Percentiles rank a stretch among this genome's conserved stretches.
These are phyloP conservation scores for Platysteira castanea DNA, from an alignment of 2,113 vertebrate species.

Conservation along the genomic window DNA sequence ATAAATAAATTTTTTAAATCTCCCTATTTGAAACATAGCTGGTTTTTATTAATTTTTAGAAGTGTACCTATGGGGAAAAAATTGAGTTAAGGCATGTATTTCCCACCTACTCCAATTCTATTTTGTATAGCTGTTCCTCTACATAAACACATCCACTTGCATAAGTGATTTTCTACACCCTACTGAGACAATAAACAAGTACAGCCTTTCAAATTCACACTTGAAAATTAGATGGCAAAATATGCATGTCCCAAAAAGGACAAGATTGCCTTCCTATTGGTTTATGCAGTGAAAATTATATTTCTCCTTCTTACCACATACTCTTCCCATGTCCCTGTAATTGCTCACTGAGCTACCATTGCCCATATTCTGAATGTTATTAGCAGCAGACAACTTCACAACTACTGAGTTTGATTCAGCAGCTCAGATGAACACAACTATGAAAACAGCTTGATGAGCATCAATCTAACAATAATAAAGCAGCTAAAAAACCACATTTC, in stretches of 20 bases:
- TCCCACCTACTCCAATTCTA: neutral
- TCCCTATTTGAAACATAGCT: neutral
- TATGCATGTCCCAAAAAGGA: neutral
- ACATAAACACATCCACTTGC: neutral
- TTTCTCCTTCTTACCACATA: neutral
- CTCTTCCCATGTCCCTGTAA: neutral
- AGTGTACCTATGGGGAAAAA: neutral
- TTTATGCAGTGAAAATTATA: neutral
- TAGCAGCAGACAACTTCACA: neutral
- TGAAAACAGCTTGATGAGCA: conserved; percentile 32
- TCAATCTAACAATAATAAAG: conserved; percentile 40
- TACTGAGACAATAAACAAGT: neutral
- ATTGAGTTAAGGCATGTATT: neutral
- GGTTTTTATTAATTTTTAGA: neutral
- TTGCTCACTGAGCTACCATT: neutral
- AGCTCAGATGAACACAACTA: conserved; percentile 20
- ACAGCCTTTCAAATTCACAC: neutral
- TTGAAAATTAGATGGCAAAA: neutral
- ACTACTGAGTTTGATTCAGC: neutral
- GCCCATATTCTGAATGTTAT: neutral
- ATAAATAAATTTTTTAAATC: neutral
- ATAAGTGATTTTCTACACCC: neutral
- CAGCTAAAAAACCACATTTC: conserved; percentile 42
- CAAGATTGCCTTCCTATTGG: neutral
- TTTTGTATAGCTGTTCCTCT: neutral